These are phyloP conservation scores for Physeter macrocephalus DNA, from an alignment of 2,113 vertebrate genomes.

Conservation along the genomic window DNA sequence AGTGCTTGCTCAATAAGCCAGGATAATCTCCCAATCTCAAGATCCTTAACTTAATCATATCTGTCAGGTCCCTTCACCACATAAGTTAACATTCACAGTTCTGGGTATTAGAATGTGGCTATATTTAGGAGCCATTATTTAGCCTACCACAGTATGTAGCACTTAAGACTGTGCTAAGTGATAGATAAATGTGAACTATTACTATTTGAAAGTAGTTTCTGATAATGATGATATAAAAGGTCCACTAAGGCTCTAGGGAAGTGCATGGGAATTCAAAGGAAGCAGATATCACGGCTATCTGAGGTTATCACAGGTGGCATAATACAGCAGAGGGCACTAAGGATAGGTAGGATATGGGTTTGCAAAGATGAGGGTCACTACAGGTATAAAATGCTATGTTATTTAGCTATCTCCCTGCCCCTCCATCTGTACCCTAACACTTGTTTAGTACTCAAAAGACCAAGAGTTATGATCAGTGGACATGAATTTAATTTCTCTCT, in stretches of 20 bases:
- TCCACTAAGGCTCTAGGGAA: background rate
- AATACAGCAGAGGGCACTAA: background rate
- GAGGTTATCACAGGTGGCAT: background rate
- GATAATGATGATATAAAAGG: background rate
- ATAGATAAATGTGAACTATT: background rate
- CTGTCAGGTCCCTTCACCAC: background rate
- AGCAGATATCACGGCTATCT: background rate
- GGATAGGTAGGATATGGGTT: background rate
- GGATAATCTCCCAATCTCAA: background rate
- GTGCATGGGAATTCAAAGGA: background rate
- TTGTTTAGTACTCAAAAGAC: background rate
- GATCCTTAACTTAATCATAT: background rate
- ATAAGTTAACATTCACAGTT: background rate
- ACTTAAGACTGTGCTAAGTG: background rate
- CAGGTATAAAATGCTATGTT: accelerated
- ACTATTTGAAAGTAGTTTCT: background rate
- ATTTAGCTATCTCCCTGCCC: accelerated
- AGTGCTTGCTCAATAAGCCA: background rate
- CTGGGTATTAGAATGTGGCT: background rate
- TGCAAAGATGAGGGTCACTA: background rate
- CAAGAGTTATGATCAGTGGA: background rate
- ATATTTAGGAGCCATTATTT: too few relatives aligned
- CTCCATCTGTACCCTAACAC: background rate
- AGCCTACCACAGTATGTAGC: too few relatives aligned
- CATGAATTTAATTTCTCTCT: background rate